Base-by-base conservation (phyloP, 2,888 invertebrate genomes). In the Charanyca ferruginea region DNA sequence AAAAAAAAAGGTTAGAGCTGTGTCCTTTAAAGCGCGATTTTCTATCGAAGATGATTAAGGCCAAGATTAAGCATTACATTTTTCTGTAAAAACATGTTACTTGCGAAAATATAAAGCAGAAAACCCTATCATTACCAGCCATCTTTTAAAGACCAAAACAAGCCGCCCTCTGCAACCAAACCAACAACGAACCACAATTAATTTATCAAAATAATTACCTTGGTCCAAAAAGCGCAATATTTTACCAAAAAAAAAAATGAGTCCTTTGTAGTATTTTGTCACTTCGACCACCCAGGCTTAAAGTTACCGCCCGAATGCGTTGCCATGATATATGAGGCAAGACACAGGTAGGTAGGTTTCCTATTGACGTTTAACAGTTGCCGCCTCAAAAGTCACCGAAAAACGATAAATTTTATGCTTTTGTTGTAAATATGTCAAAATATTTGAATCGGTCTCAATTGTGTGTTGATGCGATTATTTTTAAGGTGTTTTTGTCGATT, bases 401-500 rank as follows among this genome's bases (percentile, higher is more conserved):
- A 13, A 70, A 66, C 52, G 9, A 83, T 83, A 83, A 83, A 83
- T 83, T 74, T 66, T 0, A 49, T 20, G 51, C 73, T 64, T 68
- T 83, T 81, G 81, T 83, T 76, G 72, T 67, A 60, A 67, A 77
- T 42, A 69, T 80, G 83, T 83, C 83, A 83, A 79, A 83, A 83
- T 81, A 81, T 81, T 80, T 79, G 49, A 67, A 58, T 55, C 63
- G 53, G 52, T 62, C 71, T 67, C 60, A 62, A 66, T 69, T 69
- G 64, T 74, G 60, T 62, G 38, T 52, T 77, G 49, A 77, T 52
- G 55, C 69, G 54, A 66, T 58, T 63, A 55, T 61, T 52, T 57
- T 66, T 22, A 3, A 20, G 9, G 28, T 8, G 25, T 61, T 60
- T 54, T 59, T 23, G 48, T 41, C 16, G 16, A 3, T 38, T 38